Base-by-base conservation (phyloP, 2,888 invertebrate species). In the Eupithecia vulgata region DNA sequence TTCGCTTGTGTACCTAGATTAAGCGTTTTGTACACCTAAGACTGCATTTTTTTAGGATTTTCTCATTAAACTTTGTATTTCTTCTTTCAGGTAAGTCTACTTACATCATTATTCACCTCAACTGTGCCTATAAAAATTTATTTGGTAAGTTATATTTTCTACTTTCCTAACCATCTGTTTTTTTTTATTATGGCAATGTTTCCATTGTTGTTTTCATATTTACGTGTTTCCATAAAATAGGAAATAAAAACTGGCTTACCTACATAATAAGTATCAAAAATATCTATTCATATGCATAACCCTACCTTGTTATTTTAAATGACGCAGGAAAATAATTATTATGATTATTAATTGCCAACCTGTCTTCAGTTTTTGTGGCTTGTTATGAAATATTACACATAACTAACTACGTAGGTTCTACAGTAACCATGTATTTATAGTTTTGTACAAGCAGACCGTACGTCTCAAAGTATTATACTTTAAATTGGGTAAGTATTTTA, bases 351-450 rank as follows among this genome's bases (percentile, higher is more conserved):
- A 57, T 57, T 57, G 25, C 57, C 57, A 57, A 13, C 25, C 57
- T 25, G 57, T 57, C 57, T 57, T 57, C 25, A 57, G 57, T 57
- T 57, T 57, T 57, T 57, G 57, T 57, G 57, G 12, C 21, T 57
- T 25, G 65, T 65, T 37, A 65, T 65, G 48, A 52, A 57, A 25
- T 57, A 57, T 57, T 25, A 57, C 57, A 52, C 5, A 48, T 48
- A 42, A 42, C 15, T 42, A 48, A 8, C 48, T 48, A 48, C 48
- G 48, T 48, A 21, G n/a, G 48, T 48, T 48, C n/a, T n/a, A n/a
- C 7, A n/a, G 48, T 8, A 21, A 48, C 48, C n/a, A 48, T 21
- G 0, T 21, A 21, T 21, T 48, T 13, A 57, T 52, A 52, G n/a
- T 48, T 48, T n/a, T 48, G 21, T 52, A 12, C 10, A 21, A 21